phyloP scores from a whole-genome alignment of 2,888 invertebrate species.

The Chydorus sphaericus region DNA sequence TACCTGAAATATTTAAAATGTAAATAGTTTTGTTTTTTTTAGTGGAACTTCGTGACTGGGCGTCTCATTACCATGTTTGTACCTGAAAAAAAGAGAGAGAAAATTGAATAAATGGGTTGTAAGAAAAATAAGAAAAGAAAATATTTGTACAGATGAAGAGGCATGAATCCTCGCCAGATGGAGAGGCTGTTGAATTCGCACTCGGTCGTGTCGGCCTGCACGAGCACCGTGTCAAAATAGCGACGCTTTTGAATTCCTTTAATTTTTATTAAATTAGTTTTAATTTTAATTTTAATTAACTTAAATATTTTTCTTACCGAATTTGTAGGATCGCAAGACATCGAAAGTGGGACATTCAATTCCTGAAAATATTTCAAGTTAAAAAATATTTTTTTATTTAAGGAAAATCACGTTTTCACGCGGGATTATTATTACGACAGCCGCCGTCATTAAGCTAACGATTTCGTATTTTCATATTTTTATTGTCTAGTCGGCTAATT shows the following conservation, averaged over 20 bases:
- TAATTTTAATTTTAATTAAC: no score
- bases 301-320: slow-evolving; percentile 17
- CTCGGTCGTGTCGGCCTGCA: slow-evolving; percentile 18
- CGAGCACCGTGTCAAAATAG: slow-evolving; percentile 21
- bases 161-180: slow-evolving; percentile 23
- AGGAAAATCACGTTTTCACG: not conserved
- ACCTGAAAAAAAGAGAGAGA: not conserved
- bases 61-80: slow-evolving; percentile 4
- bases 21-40: not conserved
- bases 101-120: not conserved
- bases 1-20: slow-evolving; percentile 16
- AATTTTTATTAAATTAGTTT: no score
- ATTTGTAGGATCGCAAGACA: slow-evolving; percentile 20
- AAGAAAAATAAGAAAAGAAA: slow-evolving; percentile 11
- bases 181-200: slow-evolving; percentile 21
- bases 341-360: slow-evolving; percentile 22
- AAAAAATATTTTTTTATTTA: not conserved
- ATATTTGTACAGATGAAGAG: slow-evolving; percentile 22
- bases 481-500: not conserved
- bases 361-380: slow-evolving; percentile 14
- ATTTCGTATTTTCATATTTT: not conserved
- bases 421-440: no score
- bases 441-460: no score
- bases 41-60: not conserved
- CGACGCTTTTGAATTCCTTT: slow-evolving; percentile 20